Conservation (phyloP, 2,888 invertebrate genomes). For the Griposia aprilina region DNA sequence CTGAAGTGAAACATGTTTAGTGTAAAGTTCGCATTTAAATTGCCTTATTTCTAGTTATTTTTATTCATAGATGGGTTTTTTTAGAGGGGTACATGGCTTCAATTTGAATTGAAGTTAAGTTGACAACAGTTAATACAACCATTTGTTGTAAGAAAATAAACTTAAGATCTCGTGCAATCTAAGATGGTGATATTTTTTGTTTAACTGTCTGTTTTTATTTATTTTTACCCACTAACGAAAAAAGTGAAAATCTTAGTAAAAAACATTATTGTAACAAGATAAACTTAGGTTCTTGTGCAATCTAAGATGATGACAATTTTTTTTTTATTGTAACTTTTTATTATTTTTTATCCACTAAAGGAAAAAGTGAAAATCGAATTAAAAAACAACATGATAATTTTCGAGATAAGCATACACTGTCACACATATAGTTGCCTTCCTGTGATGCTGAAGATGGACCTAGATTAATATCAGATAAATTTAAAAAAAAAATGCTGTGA, state of each 20-base stretch:
- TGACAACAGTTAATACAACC: too few relatives aligned
- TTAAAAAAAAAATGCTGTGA: slow-evolving; percentile 2
- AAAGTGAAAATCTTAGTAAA: background rate
- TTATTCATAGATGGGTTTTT: slow-evolving; percentile 9
- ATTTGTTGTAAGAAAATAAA: background rate
- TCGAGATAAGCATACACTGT: background rate
- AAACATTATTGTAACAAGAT: background rate
- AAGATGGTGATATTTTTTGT: background rate
- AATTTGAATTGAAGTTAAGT: background rate
- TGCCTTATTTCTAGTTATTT: slow-evolving; percentile 40
- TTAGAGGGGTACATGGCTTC: background rate
- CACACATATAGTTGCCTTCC: background rate
- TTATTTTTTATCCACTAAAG: background rate
- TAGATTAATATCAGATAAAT: slow-evolving; percentile 23
- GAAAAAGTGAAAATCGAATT: background rate
- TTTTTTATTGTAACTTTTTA: background rate
- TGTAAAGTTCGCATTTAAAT: slow-evolving; percentile 51
- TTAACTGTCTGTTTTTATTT: background rate
- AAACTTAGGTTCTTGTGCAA: background rate
- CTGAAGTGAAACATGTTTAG: slow-evolving; percentile 29
- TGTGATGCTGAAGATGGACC: background rate
- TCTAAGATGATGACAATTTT: background rate
- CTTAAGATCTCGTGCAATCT: background rate
- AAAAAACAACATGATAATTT: background rate
- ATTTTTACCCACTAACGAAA: background rate